phyloP scores from a whole-genome alignment of 2,888 invertebrate species.

The Noctua janthe region DNA sequence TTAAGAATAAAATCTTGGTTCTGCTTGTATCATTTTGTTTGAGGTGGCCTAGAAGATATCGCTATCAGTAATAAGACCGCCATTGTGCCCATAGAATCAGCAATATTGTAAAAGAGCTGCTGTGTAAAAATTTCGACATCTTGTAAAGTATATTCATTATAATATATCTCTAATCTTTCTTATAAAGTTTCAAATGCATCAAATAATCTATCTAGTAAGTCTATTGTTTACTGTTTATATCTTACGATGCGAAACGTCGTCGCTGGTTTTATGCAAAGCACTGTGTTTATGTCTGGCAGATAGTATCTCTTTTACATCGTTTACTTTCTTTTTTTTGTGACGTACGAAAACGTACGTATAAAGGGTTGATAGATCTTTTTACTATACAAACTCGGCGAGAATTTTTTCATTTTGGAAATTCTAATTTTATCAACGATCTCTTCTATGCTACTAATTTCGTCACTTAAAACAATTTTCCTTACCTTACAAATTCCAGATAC shows the following conservation, averaged over 20 bases:
- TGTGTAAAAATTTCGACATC: background rate
- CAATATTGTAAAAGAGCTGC: background rate
- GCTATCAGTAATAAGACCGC: background rate
- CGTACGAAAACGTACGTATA: background rate
- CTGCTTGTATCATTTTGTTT: background rate
- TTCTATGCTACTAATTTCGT: background rate
- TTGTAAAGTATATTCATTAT: background rate
- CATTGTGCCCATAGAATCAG: background rate
- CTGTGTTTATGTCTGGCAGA: background rate
- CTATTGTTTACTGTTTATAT: constrained; percentile 4
- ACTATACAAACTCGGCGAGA: background rate
- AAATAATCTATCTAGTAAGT: background rate
- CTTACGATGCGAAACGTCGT: background rate
- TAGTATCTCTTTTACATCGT: background rate
- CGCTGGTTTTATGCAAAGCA: background rate
- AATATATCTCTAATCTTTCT: background rate
- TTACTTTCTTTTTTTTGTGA: background rate
- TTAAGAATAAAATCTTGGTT: background rate
- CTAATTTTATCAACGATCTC: background rate
- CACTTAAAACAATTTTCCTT: background rate
- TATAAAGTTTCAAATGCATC: background rate
- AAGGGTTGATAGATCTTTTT: background rate
- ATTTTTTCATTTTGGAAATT: background rate
- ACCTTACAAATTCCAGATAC: background rate
- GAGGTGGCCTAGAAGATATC: background rate